Evolutionary conservation across 2,797 vertebrate species (phyloP).

Genomic region (Trichosurus vulpecula): DNA sequence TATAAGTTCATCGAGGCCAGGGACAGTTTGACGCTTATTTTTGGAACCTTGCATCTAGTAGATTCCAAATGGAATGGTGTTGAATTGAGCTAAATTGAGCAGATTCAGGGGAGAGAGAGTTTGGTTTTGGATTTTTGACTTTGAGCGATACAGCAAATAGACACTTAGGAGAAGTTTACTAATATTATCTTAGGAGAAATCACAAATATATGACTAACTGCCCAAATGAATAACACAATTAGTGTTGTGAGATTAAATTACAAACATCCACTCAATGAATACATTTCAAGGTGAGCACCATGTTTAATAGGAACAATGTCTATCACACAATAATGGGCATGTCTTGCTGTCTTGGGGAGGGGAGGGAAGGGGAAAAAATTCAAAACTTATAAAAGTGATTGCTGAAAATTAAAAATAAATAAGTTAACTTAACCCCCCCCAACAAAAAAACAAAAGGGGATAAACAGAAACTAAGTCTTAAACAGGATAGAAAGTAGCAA

Average conservation of each 20-base stretch:
- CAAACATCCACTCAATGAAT: neutral
- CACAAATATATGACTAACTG: neutral
- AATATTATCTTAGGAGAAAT: neutral
- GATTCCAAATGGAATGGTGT: too few species aligned
- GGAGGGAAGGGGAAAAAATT: too few species aligned
- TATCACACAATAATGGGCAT: neutral
- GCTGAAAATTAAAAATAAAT: too few species aligned
- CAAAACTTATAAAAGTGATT: too few species aligned
- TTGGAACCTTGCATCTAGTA: neutral
- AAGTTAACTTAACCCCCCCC: too few species aligned
- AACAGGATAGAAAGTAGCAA: slow-evolving; percentile 50
- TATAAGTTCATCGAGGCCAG: neutral
- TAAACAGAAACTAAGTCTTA: neutral
- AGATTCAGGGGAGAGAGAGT: neutral
- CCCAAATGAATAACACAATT: neutral
- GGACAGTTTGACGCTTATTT: neutral
- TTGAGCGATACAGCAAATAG: neutral
- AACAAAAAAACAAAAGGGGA: slow-evolving; percentile 21
- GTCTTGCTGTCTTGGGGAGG: too few species aligned
- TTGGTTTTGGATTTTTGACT: neutral
- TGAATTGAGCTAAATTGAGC: neutral
- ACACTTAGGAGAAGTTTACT: neutral
- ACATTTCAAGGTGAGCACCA: neutral
- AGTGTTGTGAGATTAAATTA: neutral
- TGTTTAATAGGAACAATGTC: neutral